Conservation (phyloP, 2,113 vertebrate genomes). For the Callipepla californica region DNA sequence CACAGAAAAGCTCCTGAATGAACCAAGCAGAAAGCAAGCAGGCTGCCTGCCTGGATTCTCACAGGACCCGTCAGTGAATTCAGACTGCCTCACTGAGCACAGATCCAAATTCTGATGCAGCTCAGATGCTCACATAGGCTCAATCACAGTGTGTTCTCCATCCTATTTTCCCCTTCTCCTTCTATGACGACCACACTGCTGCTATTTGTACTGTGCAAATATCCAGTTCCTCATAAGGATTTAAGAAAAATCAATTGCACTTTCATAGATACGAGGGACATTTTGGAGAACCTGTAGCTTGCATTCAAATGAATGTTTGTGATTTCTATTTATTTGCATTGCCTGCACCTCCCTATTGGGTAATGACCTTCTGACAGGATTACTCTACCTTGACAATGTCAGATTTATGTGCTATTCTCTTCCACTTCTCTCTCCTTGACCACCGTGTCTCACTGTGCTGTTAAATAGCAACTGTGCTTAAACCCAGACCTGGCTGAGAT, state of each 20-base stretch:
- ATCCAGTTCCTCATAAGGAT: neutral
- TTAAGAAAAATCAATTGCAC: neutral
- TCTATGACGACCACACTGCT: neutral
- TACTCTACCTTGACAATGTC: neutral
- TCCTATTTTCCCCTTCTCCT: neutral
- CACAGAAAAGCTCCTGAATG: neutral
- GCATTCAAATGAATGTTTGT: neutral
- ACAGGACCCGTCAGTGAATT: neutral
- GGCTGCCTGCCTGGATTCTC: neutral
- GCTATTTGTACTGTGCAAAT: neutral
- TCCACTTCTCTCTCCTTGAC: neutral
- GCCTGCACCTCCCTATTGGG: neutral
- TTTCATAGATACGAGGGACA: neutral
- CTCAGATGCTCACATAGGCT: neutral
- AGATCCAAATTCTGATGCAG: neutral
- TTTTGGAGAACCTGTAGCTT: neutral
- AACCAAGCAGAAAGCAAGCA: neutral
- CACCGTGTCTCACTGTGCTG: neutral
- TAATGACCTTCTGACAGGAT: neutral
- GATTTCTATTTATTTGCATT: neutral
- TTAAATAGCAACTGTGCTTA: neutral
- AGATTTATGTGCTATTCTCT: neutral
- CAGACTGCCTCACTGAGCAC: neutral
- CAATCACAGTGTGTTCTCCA: neutral
- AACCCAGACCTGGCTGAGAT: neutral